Base-by-base conservation (phyloP, 2,888 invertebrate species). In the Chalcosyrphus nemorum region DNA sequence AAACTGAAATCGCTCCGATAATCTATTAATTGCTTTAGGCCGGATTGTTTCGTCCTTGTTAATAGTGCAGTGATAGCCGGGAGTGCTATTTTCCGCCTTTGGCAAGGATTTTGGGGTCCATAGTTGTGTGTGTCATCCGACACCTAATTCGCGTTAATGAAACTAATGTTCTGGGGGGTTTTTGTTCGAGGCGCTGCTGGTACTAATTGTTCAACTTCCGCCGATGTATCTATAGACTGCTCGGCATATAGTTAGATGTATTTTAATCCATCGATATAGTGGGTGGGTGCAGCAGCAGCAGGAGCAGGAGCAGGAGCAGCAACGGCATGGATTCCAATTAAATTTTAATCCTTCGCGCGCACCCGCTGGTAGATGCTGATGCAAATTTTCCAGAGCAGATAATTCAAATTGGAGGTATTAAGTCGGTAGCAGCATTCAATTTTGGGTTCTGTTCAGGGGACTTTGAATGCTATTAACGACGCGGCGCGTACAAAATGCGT, bases 321-420 rank as follows among this genome's bases (percentile, higher is more conserved):
- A 43, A 63, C 38, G 45, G 47, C 70, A 71, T 76, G 21, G 50
- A 65, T 82, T 82, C 71, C 81, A 82, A 82, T 82, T 82, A 77
- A 82, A 82, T 66, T 72, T 77, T 77, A 82, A 82, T 82, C 81
- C 77, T 50, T 41, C 56, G 57, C 38, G 13, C 56, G 57, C 38
- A n/a, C 24, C 19, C 41, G 24, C 70, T 56, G 50, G 45, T 75
- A 38, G 15, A 21, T 17, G 19, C 43, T 17, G 41, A 81, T 82
- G 81, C 81, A 82, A 77, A 82, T 82, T 82, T 82, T 66, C n/a
- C 66, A 54, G 29, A 41, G 54, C 35, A 78, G 77, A 82, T 82
- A 82, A 77, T 66, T 77, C 81, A 77, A 82, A 82, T 82, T 77
- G 81, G 72, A 82, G 77, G 81, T 78, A 82, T 82, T 82, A 82